These are phyloP conservation scores for Falco rusticolus DNA, from an alignment of 2,797 vertebrate genomes.

Conservation along the genomic window DNA sequence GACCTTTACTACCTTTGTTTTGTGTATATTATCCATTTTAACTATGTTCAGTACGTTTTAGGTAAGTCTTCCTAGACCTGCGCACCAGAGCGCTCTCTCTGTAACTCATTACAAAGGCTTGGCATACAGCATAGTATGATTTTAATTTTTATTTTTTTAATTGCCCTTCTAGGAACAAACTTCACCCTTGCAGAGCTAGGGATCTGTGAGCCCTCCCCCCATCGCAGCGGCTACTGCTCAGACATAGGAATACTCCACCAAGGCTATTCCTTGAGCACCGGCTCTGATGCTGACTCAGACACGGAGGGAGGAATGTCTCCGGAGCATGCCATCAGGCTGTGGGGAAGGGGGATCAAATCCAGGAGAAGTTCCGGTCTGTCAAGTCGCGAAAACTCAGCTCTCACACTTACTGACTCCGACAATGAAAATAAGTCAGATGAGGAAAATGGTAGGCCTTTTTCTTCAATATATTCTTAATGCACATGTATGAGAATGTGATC, in stretches of 20 bases:
- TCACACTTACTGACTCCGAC: conserved; percentile 95
- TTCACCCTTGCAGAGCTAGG: conserved; percentile 94
- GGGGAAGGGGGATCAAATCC: conserved; percentile 90
- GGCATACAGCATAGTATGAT: background rate
- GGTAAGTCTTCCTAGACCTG: background rate
- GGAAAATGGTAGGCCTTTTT: conserved; percentile 88
- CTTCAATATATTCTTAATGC: background rate
- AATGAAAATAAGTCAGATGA: conserved; percentile 95
- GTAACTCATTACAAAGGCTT: background rate
- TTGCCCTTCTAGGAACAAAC: conserved; percentile 79
- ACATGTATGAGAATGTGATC: background rate
- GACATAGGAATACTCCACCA: conserved; percentile 92
- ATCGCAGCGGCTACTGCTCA: conserved; percentile 87
- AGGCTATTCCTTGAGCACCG: conserved; percentile 89
- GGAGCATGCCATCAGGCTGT: conserved; percentile 91
- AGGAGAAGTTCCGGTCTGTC: conserved; percentile 92
- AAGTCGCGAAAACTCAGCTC: conserved; percentile 93
- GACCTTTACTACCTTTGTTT: background rate
- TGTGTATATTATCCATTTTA: background rate
- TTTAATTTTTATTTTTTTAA: background rate
- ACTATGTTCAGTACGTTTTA: background rate
- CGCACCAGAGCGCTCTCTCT: background rate
- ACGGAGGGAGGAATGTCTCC: conserved; percentile 91
- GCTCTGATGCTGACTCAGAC: conserved; percentile 89
- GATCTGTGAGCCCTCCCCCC: conserved; percentile 88